These are phyloP conservation scores for Stegophylla sp. DNA, from an alignment of 2,888 invertebrate species.

Conservation along the genomic window DNA sequence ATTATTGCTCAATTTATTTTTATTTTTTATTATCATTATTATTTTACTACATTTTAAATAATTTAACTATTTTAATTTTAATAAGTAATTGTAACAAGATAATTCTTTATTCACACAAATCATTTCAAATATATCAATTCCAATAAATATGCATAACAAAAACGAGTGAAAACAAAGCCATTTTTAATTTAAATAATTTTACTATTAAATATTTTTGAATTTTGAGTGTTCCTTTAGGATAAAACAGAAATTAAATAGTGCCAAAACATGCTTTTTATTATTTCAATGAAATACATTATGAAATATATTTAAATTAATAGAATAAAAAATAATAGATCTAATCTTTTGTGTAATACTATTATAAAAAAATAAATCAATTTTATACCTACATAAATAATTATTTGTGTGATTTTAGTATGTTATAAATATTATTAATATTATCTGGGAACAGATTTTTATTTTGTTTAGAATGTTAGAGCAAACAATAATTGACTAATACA, in stretches of 20 bases:
- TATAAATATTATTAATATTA: conserved; percentile 10
- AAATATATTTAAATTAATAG: conserved; percentile 2
- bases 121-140: neutral
- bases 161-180: neutral
- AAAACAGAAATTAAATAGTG: conserved; percentile 19
- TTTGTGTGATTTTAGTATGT: conserved; percentile 35
- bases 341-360: neutral
- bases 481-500: too few species aligned
- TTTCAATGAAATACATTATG: neutral
- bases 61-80: neutral
- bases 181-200: neutral
- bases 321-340: neutral
- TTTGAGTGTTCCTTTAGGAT: neutral
- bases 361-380: conserved; percentile 22
- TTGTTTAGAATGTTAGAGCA: neutral
- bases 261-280: conserved; percentile 20
- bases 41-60: neutral
- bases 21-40: neutral
- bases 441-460: neutral
- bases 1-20: conserved; percentile 53
- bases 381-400: conserved; percentile 16
- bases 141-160: neutral
- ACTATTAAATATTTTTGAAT: neutral
- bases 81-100: neutral
- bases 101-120: neutral